Conservation (phyloP, 2,113 vertebrate species). For the Pteruthius melanotis region DNA sequence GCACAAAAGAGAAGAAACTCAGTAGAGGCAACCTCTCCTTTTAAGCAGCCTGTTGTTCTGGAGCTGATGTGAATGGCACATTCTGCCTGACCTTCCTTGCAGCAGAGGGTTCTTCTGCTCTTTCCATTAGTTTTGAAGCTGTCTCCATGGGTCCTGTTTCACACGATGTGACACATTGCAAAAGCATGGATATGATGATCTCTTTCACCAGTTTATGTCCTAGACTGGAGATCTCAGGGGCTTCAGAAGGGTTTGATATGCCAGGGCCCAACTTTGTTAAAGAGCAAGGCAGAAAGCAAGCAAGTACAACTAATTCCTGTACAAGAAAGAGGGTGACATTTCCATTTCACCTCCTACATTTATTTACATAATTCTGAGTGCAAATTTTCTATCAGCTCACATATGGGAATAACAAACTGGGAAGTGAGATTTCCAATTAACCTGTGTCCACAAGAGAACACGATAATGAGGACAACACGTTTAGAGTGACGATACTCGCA, state of each 20-base stretch:
- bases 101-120: background rate
- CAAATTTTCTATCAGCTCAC: background rate
- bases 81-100: background rate
- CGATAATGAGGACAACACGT: background rate
- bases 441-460: slow-evolving; percentile 7
- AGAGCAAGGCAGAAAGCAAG: background rate
- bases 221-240: background rate
- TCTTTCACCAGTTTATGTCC: background rate
- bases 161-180: background rate
- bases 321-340: background rate
- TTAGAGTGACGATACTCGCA: background rate
- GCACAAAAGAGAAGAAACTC: background rate
- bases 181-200: background rate
- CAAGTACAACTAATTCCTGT: background rate
- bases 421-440: slow-evolving; percentile 53
- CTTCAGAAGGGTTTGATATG: background rate
- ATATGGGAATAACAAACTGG: background rate
- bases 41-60: background rate
- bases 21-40: background rate
- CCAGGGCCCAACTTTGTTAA: background rate
- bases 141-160: background rate
- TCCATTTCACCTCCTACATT: background rate
- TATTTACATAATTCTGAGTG: slow-evolving; percentile 37
- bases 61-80: background rate
- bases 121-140: background rate